Percentiles rank a stretch among this genome's conserved stretches.
These are phyloP conservation scores for Spinus olivaceus DNA, from an alignment of 2,797 vertebrate species.

Conservation along the genomic window DNA sequence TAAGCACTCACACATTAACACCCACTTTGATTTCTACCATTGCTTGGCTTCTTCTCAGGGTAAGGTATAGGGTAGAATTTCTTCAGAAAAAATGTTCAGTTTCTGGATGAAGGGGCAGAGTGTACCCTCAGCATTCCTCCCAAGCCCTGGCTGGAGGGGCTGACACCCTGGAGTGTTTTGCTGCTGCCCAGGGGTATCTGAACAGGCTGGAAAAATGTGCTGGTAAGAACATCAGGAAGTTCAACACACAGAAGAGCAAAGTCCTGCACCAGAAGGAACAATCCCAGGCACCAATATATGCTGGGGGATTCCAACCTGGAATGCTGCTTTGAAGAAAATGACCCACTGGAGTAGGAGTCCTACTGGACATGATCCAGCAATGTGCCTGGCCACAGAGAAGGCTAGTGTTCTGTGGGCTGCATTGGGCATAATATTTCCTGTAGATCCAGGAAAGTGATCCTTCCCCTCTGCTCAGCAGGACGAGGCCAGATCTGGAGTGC, in stretches of 20 bases:
- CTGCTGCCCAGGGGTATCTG: too few species aligned
- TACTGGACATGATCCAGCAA: neutral
- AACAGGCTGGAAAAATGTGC: neutral
- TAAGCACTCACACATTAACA: neutral
- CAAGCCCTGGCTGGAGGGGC: rapidly evolving
- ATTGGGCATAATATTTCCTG: neutral
- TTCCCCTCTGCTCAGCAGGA: neutral
- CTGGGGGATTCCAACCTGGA: neutral
- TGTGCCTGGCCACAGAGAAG: neutral
- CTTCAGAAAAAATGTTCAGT: neutral
- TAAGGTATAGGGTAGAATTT: neutral
- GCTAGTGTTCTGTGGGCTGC: neutral
- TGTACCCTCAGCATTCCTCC: neutral
- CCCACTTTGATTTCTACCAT: neutral
- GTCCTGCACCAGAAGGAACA: neutral
- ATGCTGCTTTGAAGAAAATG: neutral
- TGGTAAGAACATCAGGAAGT: neutral
- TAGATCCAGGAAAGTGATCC: neutral
- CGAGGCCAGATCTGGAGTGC: neutral
- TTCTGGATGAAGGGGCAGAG: neutral
- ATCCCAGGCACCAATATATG: neutral
- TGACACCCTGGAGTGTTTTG: neutral
- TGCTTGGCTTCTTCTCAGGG: neutral
- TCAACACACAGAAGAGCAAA: neutral
- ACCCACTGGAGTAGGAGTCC: neutral